Evolutionary conservation across 2,113 vertebrate species (phyloP).

Genomic region (Phasianus colchicus): DNA sequence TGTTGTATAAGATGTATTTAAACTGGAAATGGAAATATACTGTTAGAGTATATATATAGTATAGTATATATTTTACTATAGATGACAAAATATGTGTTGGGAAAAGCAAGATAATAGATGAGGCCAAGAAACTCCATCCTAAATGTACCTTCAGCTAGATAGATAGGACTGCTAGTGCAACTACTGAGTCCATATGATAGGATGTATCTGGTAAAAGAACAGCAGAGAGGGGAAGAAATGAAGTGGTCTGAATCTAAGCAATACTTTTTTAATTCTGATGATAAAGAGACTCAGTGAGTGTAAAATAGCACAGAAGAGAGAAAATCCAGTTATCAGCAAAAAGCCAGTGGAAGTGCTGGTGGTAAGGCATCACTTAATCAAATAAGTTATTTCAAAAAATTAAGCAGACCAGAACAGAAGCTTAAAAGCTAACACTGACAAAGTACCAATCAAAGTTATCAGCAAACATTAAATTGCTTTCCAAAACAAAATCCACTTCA

Average conservation of each 20-base stretch:
- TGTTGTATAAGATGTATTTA: background rate
- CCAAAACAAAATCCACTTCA: slow-evolving; percentile 53
- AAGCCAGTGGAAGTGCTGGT: slow-evolving; percentile 15
- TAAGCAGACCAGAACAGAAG: slow-evolving; percentile 62
- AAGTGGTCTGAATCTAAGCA: background rate
- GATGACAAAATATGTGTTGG: background rate
- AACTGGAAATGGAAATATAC: background rate
- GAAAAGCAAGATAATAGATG: background rate
- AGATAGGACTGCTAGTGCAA: background rate
- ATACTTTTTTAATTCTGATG: background rate
- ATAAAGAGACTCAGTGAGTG: background rate
- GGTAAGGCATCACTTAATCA: slow-evolving; percentile 60
- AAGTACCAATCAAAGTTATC: slow-evolving; percentile 57
- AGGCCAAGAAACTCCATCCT: background rate
- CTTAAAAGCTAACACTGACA: slow-evolving; percentile 56
- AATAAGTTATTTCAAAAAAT: slow-evolving; percentile 62
- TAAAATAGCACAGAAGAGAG: background rate
- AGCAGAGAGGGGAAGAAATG: background rate
- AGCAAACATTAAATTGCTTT: slow-evolving; percentile 62
- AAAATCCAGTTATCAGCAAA: slow-evolving; percentile 41
- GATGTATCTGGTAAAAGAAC: background rate
- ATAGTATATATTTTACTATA: background rate
- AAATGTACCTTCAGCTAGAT: background rate
- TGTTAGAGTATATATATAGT: background rate
- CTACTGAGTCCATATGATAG: background rate